Evolutionary conservation across 2,797 vertebrate genomes (phyloP), one percentile per base, ranked within the genome.

Genomic region (Bovichtus variegatus): DNA sequence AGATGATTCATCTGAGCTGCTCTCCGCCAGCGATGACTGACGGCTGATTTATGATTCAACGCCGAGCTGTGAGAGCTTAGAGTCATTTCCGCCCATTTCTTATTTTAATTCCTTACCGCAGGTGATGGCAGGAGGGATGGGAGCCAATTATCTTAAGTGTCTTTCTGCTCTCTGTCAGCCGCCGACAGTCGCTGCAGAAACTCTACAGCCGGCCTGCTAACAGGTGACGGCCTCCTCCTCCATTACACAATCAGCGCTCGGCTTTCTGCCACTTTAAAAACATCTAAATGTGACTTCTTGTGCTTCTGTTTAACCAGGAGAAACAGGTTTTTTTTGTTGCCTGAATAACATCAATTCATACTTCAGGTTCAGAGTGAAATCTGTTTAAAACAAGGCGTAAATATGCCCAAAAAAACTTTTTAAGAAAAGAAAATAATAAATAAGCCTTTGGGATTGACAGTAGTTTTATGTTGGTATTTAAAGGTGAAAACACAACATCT

Each of bases 111-210:
- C 93, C 85, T 87, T 69, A 84, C 90, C 80, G 85, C 87, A 87
- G 88, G 88, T 92, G 93, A 94, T 77, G 88, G 86, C 71, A 73
- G 83, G 76, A 89, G 83, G 87, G 88, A 93, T 84, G 83, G 91
- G 77, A 91, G 93, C 91, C 93, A 95, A 95, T 94, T 94, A 95
- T 89, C 89, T 74, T 82, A 91, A 93, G 88, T 90, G 91, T 92
- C 88, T 94, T 51, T 75, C 87, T 86, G 85, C 88, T 89, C 82
- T 82, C 82, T 85, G 85, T 91, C 90, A 91, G 80, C 58, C 19
- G 19, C 80, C 87, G 89, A 89, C 91, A 90, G 82, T 82, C 51
- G 36, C 77, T 16, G 65, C 57, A 34, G 66, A 82, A 70, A 59
- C 76, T 75, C 78, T 74, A n/a, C 70, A 65, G 63, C 58, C 41